Conservation (phyloP, 1,140 invertebrate species). For the Elysia chlorotica region DNA sequence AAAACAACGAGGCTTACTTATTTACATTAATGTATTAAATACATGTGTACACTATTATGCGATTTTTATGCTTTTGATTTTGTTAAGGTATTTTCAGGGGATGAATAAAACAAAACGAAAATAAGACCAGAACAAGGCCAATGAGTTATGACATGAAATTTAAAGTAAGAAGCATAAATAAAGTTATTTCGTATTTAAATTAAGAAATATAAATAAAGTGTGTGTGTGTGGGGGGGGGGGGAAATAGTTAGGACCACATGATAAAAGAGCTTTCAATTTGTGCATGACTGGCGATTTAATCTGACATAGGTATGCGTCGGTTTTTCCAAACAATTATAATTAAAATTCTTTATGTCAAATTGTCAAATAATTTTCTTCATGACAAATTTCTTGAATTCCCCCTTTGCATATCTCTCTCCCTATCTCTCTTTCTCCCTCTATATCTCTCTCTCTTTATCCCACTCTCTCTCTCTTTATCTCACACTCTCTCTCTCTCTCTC, state of each 20-base stretch:
- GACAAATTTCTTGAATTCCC: neutral
- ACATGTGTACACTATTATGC: no score
- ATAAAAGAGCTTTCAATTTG: no score
- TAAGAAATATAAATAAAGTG: no score
- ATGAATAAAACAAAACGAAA: no score
- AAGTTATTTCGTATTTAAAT: no score
- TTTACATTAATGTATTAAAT: no score
- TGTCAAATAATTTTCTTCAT: neutral
- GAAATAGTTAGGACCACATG: neutral
- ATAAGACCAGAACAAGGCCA: no score
- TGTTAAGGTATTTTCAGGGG: no score
- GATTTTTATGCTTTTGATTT: no score
- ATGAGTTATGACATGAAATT: no score
- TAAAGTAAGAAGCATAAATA: no score
- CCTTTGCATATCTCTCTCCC: neutral
- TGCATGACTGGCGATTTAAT: neutral
- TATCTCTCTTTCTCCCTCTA: neutral
- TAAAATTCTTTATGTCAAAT: neutral
- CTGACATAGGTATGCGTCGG: neutral
- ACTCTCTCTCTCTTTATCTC: neutral
- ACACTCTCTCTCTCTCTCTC: neutral
- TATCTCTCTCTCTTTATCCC: neutral
- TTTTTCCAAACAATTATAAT: neutral
- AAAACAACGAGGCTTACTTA: no score
- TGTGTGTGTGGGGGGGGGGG: neutral